These are phyloP conservation scores for Brachynemurus nebulosus DNA, from an alignment of 2,888 invertebrate genomes.

Conservation along the genomic window DNA sequence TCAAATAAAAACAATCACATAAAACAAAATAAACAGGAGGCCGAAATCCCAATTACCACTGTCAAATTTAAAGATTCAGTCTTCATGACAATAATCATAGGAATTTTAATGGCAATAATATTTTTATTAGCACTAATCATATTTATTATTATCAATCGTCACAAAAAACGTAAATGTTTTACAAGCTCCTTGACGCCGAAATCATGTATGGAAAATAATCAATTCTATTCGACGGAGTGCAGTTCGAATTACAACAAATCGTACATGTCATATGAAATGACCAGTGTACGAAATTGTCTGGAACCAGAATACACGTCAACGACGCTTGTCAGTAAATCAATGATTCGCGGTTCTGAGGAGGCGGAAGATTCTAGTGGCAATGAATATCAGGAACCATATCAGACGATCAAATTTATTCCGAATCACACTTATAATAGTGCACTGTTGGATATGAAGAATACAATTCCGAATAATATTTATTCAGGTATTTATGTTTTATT, in stretches of 20 bases:
- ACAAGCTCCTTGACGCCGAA: slow-evolving; percentile 53
- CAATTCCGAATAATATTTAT: slow-evolving; percentile 40
- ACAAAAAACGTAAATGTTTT: slow-evolving; percentile 57
- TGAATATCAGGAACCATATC: slow-evolving; percentile 69
- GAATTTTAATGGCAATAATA: slow-evolving; percentile 60
- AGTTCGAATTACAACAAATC: slow-evolving; percentile 30
- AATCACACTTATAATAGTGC: slow-evolving; percentile 65
- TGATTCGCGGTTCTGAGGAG: slow-evolving; percentile 39
- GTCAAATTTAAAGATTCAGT: slow-evolving; percentile 55
- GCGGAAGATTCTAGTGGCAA: slow-evolving; percentile 49
- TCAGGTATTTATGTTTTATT: no score
- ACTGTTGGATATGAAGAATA: slow-evolving; percentile 61
- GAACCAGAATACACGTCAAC: slow-evolving; percentile 20
- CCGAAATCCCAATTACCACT: slow-evolving; percentile 45
- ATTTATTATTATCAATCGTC: slow-evolving; percentile 55
- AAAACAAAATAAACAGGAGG: slow-evolving; percentile 30
- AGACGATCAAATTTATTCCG: slow-evolving; percentile 58
- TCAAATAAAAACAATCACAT: slow-evolving; percentile 36
- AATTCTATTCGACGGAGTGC: slow-evolving; percentile 30
- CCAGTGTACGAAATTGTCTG: slow-evolving; percentile 44
- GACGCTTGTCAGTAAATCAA: slow-evolving; percentile 38
- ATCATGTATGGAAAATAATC: slow-evolving; percentile 33
- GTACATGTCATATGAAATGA: slow-evolving; percentile 42
- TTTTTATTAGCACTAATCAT: slow-evolving; percentile 58
- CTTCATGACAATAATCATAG: slow-evolving; percentile 63